Base-by-base conservation (phyloP, 2,797 vertebrate species). In the Sparidentex hasta region DNA sequence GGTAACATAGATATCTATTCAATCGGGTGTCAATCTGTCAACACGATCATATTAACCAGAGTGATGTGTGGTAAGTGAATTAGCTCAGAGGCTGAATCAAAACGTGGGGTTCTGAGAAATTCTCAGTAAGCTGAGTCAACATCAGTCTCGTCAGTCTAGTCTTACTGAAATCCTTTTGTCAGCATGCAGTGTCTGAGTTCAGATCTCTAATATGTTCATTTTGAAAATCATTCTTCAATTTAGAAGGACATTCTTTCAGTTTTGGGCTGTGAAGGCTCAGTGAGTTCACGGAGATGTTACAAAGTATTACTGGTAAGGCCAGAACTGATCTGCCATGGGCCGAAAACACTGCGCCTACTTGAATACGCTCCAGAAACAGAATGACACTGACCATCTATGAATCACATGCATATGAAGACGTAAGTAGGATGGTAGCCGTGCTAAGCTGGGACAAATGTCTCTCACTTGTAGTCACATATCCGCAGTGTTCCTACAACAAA, bases 111-210 rank as follows among this genome's bases (percentile, higher is more conserved):
- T 44, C 6, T 47, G 27, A 56, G 18, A 56, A 62, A 61, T 48
- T 51, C 50, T 43, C 52, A 59, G 48, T 43, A 20, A 17, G 18
- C 41, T 16, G 16, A 13, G 38, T 66, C 44, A 27, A 51, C 25
- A 63, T 57, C 57, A 71, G 27, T 44, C 21, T 62, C 23, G 47
- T 71, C 13, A 58, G 12, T 68, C 20, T 55, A 29, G 38, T 63
- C 33, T 62, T 27, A 16, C 20, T 51, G 20, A 56, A 71, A 56
- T 69, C 29, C 23, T 47, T 46, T 47, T 27, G 46, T 58, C 47
- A 65, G 20, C 41, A 44, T 38, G 14, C 57, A 16, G 50, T 50
- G 18, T 51, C 14, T 61, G 29, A 23, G 56, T 54, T 27, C 21
- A 17, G 20, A 17, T 16, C 27, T 68, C 2, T 50, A 21, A 68